Percentiles rank a stretch among this genome's conserved stretches.
Conservation (phyloP, 1,140 invertebrate species). For the Cecropterus lyciades region DNA sequence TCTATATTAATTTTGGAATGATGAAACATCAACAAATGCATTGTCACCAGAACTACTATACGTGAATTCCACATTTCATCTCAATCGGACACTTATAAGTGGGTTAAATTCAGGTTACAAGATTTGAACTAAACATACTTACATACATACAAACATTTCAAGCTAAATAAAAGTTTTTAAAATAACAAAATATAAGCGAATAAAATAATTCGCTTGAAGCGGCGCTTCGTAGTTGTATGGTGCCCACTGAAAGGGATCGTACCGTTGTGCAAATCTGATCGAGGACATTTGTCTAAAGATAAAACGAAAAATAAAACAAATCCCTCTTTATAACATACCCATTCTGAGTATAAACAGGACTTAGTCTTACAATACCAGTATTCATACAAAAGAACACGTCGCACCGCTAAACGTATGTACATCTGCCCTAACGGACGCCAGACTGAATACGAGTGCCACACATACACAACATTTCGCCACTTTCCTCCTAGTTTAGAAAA, state of each 20-base stretch:
- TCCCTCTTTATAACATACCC: not conserved
- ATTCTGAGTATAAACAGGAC: not conserved
- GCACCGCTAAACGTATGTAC: not conserved
- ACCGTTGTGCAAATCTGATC: constrained; percentile 1
- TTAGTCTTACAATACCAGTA: not conserved
- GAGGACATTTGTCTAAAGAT: not conserved
- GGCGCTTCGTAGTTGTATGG: constrained; percentile 1
- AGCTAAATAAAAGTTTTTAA: too few species aligned
- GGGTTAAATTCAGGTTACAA: too few species aligned
- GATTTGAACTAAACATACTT: too few species aligned
- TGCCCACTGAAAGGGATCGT: not conserved
- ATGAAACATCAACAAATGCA: too few species aligned
- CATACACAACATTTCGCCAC: not conserved
- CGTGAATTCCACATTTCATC: too few species aligned
- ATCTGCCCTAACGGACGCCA: not conserved
- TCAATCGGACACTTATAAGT: too few species aligned
- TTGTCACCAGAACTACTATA: too few species aligned
- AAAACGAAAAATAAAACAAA: not conserved
- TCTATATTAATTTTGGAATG: too few species aligned
- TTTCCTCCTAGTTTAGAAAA: not conserved
- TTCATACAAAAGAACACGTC: not conserved
- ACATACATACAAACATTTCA: too few species aligned
- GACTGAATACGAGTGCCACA: constrained; percentile 4
- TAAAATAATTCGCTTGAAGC: too few species aligned
- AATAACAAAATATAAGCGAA: too few species aligned